Evolutionary conservation across 2,797 vertebrate species (phyloP).

Genomic region (Oryzias dopingdopingensis): DNA sequence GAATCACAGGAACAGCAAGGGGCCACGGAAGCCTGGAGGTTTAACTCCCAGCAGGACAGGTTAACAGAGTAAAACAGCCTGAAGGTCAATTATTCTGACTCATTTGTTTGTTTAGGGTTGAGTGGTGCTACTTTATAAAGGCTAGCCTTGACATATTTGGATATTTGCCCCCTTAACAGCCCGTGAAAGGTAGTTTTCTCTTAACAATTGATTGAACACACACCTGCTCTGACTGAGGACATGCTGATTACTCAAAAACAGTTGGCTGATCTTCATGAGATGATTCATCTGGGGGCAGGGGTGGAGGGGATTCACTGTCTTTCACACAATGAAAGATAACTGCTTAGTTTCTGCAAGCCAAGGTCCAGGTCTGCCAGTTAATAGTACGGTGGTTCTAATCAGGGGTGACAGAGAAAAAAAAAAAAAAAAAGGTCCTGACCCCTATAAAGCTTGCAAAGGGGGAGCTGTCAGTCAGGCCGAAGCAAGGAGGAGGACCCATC

Average conservation of each 20-base stretch:
- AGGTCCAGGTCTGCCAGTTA: slow-evolving; percentile 59
- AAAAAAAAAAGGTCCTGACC: slow-evolving; percentile 60
- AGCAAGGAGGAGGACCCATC: slow-evolving; percentile 52
- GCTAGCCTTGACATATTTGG: slow-evolving; percentile 52
- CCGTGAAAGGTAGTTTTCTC: slow-evolving; percentile 33
- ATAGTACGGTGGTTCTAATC: slow-evolving; percentile 60
- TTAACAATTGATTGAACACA: slow-evolving; percentile 55
- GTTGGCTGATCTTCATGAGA: slow-evolving; percentile 30
- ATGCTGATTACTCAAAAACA: slow-evolving; percentile 48
- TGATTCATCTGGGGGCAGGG: slow-evolving; percentile 30
- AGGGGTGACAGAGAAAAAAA: slow-evolving; percentile 58
- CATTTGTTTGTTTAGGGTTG: slow-evolving; percentile 64
- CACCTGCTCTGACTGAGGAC: slow-evolving; percentile 35
- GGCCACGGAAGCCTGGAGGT: slow-evolving; percentile 41
- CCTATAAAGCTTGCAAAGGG: slow-evolving; percentile 70
- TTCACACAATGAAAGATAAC: slow-evolving; percentile 38
- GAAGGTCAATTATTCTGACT: slow-evolving; percentile 70
- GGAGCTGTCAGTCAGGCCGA: slow-evolving; percentile 67
- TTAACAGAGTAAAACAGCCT: slow-evolving; percentile 64
- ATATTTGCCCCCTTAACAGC: slow-evolving; percentile 49
- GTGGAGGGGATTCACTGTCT: slow-evolving; percentile 51
- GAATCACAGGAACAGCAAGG: slow-evolving; percentile 45
- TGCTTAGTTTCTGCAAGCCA: slow-evolving; percentile 45
- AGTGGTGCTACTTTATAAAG: slow-evolving; percentile 43
- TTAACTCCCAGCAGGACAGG: slow-evolving; percentile 71